Evolutionary conservation across 2,888 invertebrate species (phyloP).

Genomic region (Drosophila monieri): DNA sequence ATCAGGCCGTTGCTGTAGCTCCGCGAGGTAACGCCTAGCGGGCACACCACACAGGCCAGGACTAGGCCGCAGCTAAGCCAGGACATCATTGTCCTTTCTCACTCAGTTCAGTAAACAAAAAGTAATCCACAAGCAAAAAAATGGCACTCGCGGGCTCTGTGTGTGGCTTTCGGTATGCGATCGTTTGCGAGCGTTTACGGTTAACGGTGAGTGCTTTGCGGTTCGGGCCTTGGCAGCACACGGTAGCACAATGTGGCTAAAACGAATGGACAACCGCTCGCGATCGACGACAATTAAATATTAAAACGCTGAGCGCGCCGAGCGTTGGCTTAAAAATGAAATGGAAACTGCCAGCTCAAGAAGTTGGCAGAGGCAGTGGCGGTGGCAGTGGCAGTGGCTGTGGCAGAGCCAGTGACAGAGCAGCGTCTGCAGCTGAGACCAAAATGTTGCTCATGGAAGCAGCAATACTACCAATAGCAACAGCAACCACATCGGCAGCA

Average conservation of each 20-base stretch:
- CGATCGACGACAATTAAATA: constrained; percentile 81
- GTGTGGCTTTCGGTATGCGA: neutral
- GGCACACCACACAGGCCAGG: constrained; percentile 1
- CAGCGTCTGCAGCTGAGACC: constrained; percentile 16
- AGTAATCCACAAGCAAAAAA: neutral
- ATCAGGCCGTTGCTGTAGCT: constrained; percentile 81
- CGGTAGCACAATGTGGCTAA: constrained; percentile 12
- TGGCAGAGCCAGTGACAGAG: constrained; percentile 12
- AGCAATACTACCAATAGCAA: constrained; percentile 5
- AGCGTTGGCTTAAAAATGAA: constrained; percentile 83
- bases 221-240: constrained; percentile 14
- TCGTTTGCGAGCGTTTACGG: constrained; percentile 11
- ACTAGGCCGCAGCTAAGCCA: constrained; percentile 1
- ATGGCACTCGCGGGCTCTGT: neutral
- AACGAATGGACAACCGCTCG: constrained; percentile 67
- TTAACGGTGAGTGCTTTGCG: constrained; percentile 26
- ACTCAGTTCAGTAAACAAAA: constrained; percentile 31
- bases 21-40: constrained; percentile 46
- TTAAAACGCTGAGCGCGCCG: constrained; percentile 77
- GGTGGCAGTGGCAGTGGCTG: neutral
- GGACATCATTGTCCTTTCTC: constrained; percentile 6
- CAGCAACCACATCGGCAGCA: constrained; percentile 15
- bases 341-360: constrained; percentile 70
- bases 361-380: constrained; percentile 19
- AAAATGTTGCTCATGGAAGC: constrained; percentile 19